A percentile compares a stretch with the other conserved stretches of the same genome.
These are phyloP conservation scores for Engystomops pustulosus DNA, from an alignment of 2,113 vertebrate species.

Conservation along the genomic window DNA sequence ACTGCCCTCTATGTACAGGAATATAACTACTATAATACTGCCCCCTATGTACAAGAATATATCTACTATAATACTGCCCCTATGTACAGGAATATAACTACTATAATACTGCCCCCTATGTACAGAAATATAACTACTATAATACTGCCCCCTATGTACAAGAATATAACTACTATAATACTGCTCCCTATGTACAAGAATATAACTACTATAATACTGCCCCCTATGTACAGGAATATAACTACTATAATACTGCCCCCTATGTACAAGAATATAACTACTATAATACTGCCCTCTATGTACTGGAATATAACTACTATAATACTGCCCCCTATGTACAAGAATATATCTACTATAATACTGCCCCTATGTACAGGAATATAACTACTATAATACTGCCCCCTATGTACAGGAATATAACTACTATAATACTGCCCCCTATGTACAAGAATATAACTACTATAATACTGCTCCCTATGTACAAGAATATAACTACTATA, in stretches of 20 bases:
- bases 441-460: neutral
- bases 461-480: neutral
- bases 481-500: slow-evolving; percentile 8
- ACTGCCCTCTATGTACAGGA: neutral
- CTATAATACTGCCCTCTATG: no score
- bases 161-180: neutral
- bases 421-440: neutral
- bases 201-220: no score
- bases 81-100: neutral
- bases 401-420: no score
- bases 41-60: neutral
- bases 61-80: neutral
- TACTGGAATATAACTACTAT: no score
- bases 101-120: neutral
- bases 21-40: neutral
- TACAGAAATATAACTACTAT: neutral
- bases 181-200: no score
- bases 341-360: no score
- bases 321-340: no score
- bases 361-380: no score
- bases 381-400: no score
- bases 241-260: no score
- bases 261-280: no score
- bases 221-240: no score
- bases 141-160: neutral